Percentiles rank a stretch among this genome's conserved stretches.
These are phyloP conservation scores for Temnothorax ravouxi DNA, from an alignment of 2,888 invertebrate species.

Conservation along the genomic window DNA sequence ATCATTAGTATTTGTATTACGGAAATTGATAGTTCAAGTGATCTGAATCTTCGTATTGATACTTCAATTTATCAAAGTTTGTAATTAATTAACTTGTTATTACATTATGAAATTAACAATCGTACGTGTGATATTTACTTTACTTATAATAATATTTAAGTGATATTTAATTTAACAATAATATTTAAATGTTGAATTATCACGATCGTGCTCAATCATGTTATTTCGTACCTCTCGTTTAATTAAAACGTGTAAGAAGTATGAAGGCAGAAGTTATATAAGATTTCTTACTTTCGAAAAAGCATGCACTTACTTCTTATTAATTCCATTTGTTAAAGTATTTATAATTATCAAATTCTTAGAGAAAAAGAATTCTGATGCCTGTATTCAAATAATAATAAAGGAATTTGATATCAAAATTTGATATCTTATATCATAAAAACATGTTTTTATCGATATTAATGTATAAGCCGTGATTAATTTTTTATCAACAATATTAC, in stretches of 20 bases:
- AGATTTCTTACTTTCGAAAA: background rate
- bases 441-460: background rate
- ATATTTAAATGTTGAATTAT: conserved; percentile 23
- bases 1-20: background rate
- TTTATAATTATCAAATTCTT: conserved; percentile 12
- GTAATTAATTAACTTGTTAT: conserved; percentile 1
- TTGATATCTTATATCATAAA: background rate
- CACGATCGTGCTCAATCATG: background rate
- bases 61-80: background rate
- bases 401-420: background rate
- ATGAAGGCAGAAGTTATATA: conserved; percentile 1
- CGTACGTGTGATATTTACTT: background rate
- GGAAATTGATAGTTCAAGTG: background rate
- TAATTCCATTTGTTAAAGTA: background rate
- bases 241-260: background rate
- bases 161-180: background rate
- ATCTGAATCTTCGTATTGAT: background rate
- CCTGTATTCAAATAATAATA: background rate
- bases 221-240: background rate
- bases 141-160: background rate
- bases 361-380: background rate
- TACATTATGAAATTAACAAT: background rate
- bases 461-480: background rate
- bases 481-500: background rate
- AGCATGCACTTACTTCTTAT: background rate